phyloP scores from a whole-genome alignment of 2,888 invertebrate genomes.

The Priocnemis perturbator region DNA sequence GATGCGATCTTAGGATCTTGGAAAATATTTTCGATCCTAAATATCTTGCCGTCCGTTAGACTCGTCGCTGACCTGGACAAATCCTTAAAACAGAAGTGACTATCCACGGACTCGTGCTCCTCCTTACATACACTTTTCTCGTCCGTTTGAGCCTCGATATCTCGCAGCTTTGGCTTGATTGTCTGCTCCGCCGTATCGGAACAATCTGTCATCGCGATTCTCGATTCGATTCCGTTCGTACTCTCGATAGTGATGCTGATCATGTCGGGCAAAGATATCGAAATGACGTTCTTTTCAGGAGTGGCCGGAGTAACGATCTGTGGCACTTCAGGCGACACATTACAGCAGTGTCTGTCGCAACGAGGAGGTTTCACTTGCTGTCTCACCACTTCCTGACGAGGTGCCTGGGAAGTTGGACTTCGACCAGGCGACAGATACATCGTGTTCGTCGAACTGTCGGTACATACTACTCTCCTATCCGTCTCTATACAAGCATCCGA shows the following conservation, averaged over 20 bases:
- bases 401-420: conserved; percentile 19
- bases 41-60: conserved; percentile 60
- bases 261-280: conserved; percentile 66
- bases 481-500: conserved; percentile 43
- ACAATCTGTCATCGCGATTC: conserved; percentile 52
- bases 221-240: conserved; percentile 60
- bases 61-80: conserved; percentile 40
- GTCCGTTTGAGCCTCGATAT: conserved; percentile 63
- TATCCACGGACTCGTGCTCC: not conserved
- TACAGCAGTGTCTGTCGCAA: not conserved
- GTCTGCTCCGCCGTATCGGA: conserved; percentile 19
- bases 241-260: conserved; percentile 68
- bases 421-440: conserved; percentile 29
- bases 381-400: conserved; percentile 23
- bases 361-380: not conserved
- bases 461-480: conserved; percentile 35
- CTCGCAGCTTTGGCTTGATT: conserved; percentile 26
- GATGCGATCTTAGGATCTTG: conserved; percentile 50
- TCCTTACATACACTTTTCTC: conserved; percentile 15
- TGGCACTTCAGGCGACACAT: not conserved
- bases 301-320: not conserved
- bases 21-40: conserved; percentile 67
- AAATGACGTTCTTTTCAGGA: conserved; percentile 63
- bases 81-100: conserved; percentile 35
- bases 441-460: conserved; percentile 64